Conservation (phyloP, 92 coral and sea anemone species). For the Paragorgia papillata region DNA sequence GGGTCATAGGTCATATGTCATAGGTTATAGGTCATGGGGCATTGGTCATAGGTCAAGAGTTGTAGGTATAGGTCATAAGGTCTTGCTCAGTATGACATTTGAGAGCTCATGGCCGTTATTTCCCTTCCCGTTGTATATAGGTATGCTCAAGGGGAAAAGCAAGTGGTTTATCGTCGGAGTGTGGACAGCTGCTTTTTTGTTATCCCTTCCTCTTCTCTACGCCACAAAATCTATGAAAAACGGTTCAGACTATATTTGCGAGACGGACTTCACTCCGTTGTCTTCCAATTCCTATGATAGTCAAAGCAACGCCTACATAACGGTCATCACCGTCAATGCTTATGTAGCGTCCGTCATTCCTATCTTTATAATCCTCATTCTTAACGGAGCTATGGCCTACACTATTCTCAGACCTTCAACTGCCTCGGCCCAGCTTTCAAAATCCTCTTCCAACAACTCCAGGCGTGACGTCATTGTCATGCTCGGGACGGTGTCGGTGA, state of each 20-base stretch:
- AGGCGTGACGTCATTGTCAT: constrained; percentile 11
- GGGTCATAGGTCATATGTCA: too few species aligned
- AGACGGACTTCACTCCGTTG: constrained; percentile 11
- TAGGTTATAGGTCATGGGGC: too few species aligned
- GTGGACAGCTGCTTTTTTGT: constrained; percentile 9
- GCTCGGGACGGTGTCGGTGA: constrained; percentile 25
- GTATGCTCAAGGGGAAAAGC: constrained; percentile 5
- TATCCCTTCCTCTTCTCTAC: constrained; percentile 4
- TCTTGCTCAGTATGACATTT: background rate
- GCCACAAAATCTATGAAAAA: background rate
- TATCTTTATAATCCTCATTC: background rate
- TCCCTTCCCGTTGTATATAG: constrained; percentile 2
- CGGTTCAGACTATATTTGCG: background rate
- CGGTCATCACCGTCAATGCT: background rate
- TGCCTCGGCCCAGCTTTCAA: background rate
- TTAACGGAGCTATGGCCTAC: background rate
- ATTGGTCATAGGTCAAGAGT: too few species aligned
- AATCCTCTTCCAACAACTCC: background rate
- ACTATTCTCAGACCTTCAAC: background rate
- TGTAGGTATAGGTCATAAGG: too few species aligned
- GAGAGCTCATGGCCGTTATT: constrained; percentile 23
- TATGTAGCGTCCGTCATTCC: constrained; percentile 10
- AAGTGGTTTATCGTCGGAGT: constrained; percentile 15
- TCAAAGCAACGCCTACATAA: background rate
- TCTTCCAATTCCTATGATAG: background rate